Evolutionary conservation across 2,888 invertebrate genomes (phyloP), one percentile per base, ranked within the genome.

Genomic region (Ephialtes manifestator): DNA sequence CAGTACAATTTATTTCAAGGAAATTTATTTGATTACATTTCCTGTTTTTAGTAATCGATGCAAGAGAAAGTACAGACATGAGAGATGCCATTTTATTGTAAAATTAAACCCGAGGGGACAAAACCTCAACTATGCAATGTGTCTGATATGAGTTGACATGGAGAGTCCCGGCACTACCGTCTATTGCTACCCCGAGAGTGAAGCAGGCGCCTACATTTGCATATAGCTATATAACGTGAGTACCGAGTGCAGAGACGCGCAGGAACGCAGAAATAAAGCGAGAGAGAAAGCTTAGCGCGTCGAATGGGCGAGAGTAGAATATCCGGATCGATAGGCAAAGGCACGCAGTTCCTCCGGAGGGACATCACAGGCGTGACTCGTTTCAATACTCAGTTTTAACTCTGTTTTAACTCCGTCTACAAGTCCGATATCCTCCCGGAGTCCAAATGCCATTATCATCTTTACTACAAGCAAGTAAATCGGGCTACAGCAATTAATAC

Each of bases 331-430:
- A 85, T 85, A 70, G 74, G 48, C 55, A 58, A 81, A 78, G 70
- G 75, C 78, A 75, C 84, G 84, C 84, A 81, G 84, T 46, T 78
- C 78, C 81, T 79, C 84, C 78, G 78, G 51, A 55, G 39, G 51
- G 39, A 28, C 15, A 28, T 20, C 39, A 20, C 58, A 55, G 74
- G 81, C 84, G 81, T 84, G 65, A 79, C 74, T 65, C 51, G 46
- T 28, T 83, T 63, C 70, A 28, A 51, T 31, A 31, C n/a, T 51
- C 35, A 13, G 18, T 18, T 65, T 67, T 43, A 20, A 39, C 39
- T 39, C 63, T 39, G 10, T n/a, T n/a, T n/a, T n/a, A n/a, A n/a
- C n/a, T n/a, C n/a, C n/a, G n/a, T n/a, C n/a, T n/a, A n/a, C n/a
- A n/a, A 39, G 35, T 8, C 35, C 35, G 39, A 63, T 35, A 63